Evolutionary conservation across 2,113 vertebrate species (phyloP).

Genomic region (Malurus elegans): DNA sequence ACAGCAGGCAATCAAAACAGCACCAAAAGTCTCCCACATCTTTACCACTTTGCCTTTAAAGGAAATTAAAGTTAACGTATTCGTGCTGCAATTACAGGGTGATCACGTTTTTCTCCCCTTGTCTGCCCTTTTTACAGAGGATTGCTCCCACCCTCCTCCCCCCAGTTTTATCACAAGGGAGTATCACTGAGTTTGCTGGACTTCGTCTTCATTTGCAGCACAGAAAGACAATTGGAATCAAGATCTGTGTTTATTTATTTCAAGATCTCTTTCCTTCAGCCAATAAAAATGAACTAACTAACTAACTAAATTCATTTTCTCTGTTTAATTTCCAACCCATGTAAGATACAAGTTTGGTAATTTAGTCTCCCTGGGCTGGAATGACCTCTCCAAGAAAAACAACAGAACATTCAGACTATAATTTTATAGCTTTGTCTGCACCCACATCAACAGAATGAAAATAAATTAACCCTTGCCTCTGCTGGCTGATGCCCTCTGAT

Average conservation of each 20-base stretch:
- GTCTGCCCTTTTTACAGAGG: neutral
- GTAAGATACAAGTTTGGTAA: neutral
- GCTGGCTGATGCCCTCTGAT: neutral
- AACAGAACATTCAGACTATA: neutral
- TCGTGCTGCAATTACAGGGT: neutral
- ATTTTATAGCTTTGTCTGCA: neutral
- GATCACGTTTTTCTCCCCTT: neutral
- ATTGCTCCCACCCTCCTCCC: neutral
- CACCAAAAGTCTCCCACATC: neutral
- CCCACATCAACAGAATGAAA: neutral
- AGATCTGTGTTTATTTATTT: neutral
- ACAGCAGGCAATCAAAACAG: neutral
- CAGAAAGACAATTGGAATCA: neutral
- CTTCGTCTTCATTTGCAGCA: neutral
- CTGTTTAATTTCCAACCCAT: neutral
- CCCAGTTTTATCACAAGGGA: accelerated
- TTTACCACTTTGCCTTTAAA: neutral
- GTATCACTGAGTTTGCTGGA: neutral
- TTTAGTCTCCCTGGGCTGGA: neutral
- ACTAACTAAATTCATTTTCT: neutral
- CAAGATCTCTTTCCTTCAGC: neutral
- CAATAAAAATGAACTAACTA: neutral
- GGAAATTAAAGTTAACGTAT: neutral
- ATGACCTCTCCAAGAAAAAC: neutral
- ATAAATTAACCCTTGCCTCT: neutral